Percentiles rank a stretch among this genome's conserved stretches.
Conservation (phyloP, 2,113 vertebrate species). For the Larimichthys crocea region DNA sequence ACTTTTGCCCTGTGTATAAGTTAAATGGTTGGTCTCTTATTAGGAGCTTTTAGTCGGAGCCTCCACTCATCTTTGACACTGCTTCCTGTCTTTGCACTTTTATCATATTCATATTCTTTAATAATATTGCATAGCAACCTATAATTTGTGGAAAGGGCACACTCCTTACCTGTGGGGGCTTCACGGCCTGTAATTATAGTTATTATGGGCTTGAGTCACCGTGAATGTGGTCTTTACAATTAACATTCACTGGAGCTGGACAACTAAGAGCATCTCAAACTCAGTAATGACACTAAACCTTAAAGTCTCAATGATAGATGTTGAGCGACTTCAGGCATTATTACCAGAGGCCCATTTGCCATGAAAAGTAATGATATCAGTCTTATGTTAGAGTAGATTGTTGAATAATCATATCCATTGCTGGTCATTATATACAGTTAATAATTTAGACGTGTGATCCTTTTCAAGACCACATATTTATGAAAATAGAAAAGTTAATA, state of each 20-base stretch:
- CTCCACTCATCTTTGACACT: conserved; percentile 18
- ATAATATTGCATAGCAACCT: conserved; percentile 60
- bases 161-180: conserved; percentile 56
- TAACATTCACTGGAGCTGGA: conserved; percentile 46
- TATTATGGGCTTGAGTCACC: conserved; percentile 69
- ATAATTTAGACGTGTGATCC: not conserved
- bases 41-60: conserved; percentile 27
- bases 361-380: conserved; percentile 35
- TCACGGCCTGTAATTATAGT: conserved; percentile 66
- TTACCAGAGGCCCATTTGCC: conserved; percentile 35
- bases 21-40: conserved; percentile 39
- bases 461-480: not conserved
- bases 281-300: conserved; percentile 55
- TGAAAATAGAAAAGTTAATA: not conserved
- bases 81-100: conserved; percentile 43
- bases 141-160: conserved; percentile 70
- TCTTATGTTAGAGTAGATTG: conserved; percentile 12
- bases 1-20: conserved; percentile 20
- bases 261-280: conserved; percentile 49
- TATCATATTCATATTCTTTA: conserved; percentile 59
- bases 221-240: conserved; percentile 59
- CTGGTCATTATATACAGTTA: not conserved
- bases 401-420: conserved; percentile 25
- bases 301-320: conserved; percentile 29
- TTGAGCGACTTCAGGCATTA: conserved; percentile 20